These are phyloP conservation scores for Panurus biarmicus DNA, from an alignment of 2,113 vertebrate genomes.

Conservation along the genomic window DNA sequence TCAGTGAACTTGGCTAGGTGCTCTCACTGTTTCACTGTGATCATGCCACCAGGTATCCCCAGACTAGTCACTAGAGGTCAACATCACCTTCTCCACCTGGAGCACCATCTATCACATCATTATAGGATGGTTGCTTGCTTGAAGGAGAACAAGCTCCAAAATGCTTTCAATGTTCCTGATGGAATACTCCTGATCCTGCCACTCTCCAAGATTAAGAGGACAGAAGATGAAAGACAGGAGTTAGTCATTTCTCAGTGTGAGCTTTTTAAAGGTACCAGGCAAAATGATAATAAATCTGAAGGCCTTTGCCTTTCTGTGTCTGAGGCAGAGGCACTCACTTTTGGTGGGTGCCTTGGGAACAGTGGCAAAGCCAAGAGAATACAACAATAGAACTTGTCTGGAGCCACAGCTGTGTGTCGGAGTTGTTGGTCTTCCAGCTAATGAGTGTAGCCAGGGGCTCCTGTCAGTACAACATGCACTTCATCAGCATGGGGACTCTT, in stretches of 20 bases:
- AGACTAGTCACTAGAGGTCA: conserved; percentile 41
- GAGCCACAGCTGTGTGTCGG: neutral
- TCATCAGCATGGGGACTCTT: neutral
- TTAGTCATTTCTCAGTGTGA: neutral
- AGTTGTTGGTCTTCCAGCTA: neutral
- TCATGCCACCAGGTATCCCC: neutral
- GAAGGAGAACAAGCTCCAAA: neutral
- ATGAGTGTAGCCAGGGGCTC: neutral
- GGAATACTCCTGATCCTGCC: neutral
- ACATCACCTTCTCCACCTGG: neutral
- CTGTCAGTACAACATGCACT: rapidly evolving
- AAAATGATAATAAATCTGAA: neutral
- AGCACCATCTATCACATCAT: neutral
- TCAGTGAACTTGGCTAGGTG: neutral
- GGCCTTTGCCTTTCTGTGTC: neutral
- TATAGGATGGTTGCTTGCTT: neutral
- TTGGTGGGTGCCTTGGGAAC: neutral
- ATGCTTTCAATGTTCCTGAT: neutral
- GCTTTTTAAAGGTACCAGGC: neutral
- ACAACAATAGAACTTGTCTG: neutral
- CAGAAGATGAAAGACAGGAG: neutral
- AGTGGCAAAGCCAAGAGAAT: neutral
- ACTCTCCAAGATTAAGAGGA: neutral
- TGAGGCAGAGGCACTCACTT: neutral
- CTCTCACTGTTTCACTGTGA: neutral